phyloP scores from a whole-genome alignment of 2,888 invertebrate genomes.

The Philereme vetulata region DNA sequence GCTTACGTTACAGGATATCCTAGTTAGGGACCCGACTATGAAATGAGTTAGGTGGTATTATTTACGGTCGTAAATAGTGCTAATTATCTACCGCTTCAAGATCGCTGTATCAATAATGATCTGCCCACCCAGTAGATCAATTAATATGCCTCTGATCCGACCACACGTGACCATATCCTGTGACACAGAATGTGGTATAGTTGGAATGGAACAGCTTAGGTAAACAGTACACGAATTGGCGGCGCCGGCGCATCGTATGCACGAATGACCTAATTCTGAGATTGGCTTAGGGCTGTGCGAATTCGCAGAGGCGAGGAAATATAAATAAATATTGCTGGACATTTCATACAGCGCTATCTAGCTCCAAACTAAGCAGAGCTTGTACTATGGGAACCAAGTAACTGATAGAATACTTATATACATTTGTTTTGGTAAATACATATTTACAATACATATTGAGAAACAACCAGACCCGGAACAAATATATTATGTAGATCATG shows the following conservation, averaged over 20 bases:
- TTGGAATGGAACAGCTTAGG: slow-evolving; percentile 42
- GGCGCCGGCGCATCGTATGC: slow-evolving; percentile 67
- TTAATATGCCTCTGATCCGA: slow-evolving; percentile 36
- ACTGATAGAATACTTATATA: no score
- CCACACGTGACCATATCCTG: slow-evolving; percentile 42
- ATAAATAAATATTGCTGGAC: not conserved
- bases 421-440: no score
- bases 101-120: slow-evolving; percentile 27
- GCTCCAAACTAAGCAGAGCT: no score
- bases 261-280: slow-evolving; percentile 62
- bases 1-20: slow-evolving; percentile 11
- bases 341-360: no score
- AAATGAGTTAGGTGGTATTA: slow-evolving; percentile 16
- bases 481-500: no score
- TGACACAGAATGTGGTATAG: slow-evolving; percentile 18
- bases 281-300: slow-evolving; percentile 33
- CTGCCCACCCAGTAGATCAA: slow-evolving; percentile 29
- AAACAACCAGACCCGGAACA: no score
- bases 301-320: slow-evolving; percentile 10
- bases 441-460: no score
- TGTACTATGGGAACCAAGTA: no score
- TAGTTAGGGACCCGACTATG: slow-evolving; percentile 14
- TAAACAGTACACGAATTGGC: slow-evolving; percentile 61
- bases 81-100: slow-evolving; percentile 19
- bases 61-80: slow-evolving; percentile 8